Evolutionary conservation across 2,113 vertebrate genomes (phyloP), one percentile per base, ranked within the genome.

Genomic region (Ochotona curzoniae): DNA sequence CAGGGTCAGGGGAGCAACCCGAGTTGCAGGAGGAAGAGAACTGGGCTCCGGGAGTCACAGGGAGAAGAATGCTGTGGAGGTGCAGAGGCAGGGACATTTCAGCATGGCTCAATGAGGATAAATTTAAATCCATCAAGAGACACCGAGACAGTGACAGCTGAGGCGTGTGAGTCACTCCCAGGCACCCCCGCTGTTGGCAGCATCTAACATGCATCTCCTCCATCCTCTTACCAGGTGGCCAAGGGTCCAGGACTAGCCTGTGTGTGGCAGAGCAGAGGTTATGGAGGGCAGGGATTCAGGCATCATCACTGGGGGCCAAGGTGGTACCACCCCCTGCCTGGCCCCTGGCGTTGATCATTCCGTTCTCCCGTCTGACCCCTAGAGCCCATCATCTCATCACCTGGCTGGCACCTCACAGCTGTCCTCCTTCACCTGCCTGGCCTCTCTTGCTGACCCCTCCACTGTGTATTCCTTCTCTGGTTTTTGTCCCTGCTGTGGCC

Each of bases 91-190:
- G 94, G 97, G 95, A 96, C 96, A 96, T 97, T 97, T 97, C 94
- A 95, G 93, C 32, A 83, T 93, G 30, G 93, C 47, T 44, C 96
- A 96, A 96, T 96, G 92, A 93, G 84, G 95, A 93, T 96, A 96
- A 97, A 97, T 97, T 96, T 97, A 97, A 96, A 95, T 32, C 75
- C 83, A 93, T 92, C 94, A 96, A 94, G 93, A 26, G 61, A 76
- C 91, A 89, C 90, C 87, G 97, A 96, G 92, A 95, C 93, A 95
- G 88, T 93, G 95, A 96, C 96, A 97, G 73, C 18, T 0, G 87
- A 94, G 89, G 94, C 90, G 26, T 91, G 95, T 98, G 97, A 98
- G 95, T 98, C 97, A 97, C 89, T 93, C 21, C 73, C 67, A 14
- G 1, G 93, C 97, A 76, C 97, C 94, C 96, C 94, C 96, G 86